A percentile compares a stretch with the other conserved stretches of the same genome.
Conservation (phyloP, 1,140 invertebrate species). For the Melipona quadrifasciata region DNA sequence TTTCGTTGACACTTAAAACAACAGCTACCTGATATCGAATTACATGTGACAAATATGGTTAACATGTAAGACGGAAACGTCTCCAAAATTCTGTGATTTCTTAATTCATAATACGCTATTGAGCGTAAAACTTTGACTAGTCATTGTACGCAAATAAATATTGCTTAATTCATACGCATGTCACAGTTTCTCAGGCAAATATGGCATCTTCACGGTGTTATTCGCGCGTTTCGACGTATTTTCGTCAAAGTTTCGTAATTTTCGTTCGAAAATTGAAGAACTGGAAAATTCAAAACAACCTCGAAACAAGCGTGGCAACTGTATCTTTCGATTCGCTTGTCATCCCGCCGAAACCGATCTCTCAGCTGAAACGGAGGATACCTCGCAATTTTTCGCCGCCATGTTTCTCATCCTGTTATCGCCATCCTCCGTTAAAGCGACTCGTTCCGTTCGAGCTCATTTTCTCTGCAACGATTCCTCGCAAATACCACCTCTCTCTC, state of each 20-base stretch:
- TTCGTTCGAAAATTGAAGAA: too few species aligned
- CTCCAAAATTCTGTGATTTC: background rate
- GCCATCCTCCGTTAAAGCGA: background rate
- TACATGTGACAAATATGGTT: background rate
- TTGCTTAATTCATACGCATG: constrained; percentile 11
- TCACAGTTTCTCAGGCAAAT: constrained; percentile 5
- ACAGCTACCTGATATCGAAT: background rate
- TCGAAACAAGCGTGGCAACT: too few species aligned
- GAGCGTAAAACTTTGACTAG: background rate
- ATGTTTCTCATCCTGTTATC: too few species aligned
- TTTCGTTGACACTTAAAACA: too few species aligned
- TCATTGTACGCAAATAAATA: constrained; percentile 2
- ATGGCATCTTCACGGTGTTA: constrained; percentile 77
- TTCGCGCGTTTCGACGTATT: too few species aligned
- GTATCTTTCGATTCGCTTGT: too few species aligned
- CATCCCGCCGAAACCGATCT: background rate
- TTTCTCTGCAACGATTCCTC: constrained; percentile 12
- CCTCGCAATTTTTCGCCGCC: background rate
- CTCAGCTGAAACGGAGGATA: too few species aligned
- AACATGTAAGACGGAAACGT: background rate
- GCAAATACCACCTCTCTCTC: background rate
- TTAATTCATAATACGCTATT: background rate
- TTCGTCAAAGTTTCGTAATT: too few species aligned
- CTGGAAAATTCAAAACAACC: too few species aligned
- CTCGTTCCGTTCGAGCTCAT: background rate